These are phyloP conservation scores for Drosophila ambigua DNA, from an alignment of 1,140 invertebrate genomes.

Conservation along the genomic window DNA sequence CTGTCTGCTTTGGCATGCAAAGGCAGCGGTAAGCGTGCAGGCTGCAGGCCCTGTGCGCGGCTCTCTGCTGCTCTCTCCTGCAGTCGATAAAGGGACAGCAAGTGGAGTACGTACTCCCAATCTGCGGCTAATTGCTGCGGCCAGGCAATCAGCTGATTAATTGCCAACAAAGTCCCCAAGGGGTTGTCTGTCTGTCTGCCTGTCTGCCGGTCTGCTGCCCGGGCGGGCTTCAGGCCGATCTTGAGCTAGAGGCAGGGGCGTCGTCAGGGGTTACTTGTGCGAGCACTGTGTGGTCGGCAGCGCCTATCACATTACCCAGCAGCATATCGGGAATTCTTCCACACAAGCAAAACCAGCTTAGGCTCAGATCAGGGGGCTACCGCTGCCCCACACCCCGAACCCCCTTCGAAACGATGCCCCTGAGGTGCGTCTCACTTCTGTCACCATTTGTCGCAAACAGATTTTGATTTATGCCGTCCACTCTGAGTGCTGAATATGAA, in stretches of 20 bases:
- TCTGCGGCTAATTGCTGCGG: conserved; percentile 28
- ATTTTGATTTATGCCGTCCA: conserved; percentile 82
- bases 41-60: no score
- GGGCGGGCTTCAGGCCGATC: no score
- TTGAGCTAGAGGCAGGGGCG: conserved; percentile 21
- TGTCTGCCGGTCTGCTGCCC: neutral
- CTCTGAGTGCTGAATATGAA: conserved; percentile 80
- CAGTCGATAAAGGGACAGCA: neutral
- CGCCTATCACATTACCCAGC: no score
- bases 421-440: conserved; percentile 56
- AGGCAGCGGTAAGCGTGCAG: no score
- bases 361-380: no score
- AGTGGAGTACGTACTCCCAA: neutral
- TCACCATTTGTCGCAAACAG: conserved; percentile 50
- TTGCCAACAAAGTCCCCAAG: conserved; percentile 18
- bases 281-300: no score
- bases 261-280: neutral
- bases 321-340: no score
- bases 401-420: neutral
- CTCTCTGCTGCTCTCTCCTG: conserved; percentile 4
- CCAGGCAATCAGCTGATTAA: conserved; percentile 41
- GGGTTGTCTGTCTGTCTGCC: neutral
- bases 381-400: no score
- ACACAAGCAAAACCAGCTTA: neutral
- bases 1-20: no score